Base-by-base conservation (phyloP, 2,113 vertebrate genomes). In the Psilopsiagon aurifrons region DNA sequence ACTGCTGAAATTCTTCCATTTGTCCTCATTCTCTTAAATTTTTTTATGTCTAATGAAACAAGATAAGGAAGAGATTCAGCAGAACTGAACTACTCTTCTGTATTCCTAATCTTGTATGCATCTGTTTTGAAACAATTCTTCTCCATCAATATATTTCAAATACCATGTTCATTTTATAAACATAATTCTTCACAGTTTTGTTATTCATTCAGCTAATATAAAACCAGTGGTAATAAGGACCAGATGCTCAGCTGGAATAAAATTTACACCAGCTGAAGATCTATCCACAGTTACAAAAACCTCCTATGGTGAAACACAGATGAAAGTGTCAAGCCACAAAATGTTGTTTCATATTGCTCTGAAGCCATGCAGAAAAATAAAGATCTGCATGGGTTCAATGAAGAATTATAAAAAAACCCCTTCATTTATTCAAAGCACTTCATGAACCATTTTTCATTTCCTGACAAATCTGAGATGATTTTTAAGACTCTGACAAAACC, bases 191-290 rank as follows among this genome's bases (percentile, higher is more conserved):
- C 52, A 73, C 76, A 82, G 33, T 76, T 96, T 88, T 90, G 33
- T 80, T 95, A 81, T 90, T 96, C 73, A 75, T 92, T 88, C 10
- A 1, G 35, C 22, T 95, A 79, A 74, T 69, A 67, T 57, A 83
- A 95, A 88, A 75, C 24, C 47, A 94, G 44, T 88, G 85, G 86
- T 86, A 93, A 85, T 69, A 83, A 91, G 35, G 68, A 90, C 71
- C 87, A 96, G 82, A 90, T 94, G 76, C 83, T 91, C 49, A 92
- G 51, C 59, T 93, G 88, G 51, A 88, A 85, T 88, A 88, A 88
- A 94, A 93, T 91, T 92, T 96, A 39, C 41, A 62, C 73, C 66
- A 92, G 39, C 37, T 84, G 68, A 96, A 93, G n/a, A 64, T 44
- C 16, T 75, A 43, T 55, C n/a, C 62, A 91, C 74, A 60, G 19